Base-by-base conservation (phyloP, 1,140 invertebrate species). In the Coptotermes formosanus region DNA sequence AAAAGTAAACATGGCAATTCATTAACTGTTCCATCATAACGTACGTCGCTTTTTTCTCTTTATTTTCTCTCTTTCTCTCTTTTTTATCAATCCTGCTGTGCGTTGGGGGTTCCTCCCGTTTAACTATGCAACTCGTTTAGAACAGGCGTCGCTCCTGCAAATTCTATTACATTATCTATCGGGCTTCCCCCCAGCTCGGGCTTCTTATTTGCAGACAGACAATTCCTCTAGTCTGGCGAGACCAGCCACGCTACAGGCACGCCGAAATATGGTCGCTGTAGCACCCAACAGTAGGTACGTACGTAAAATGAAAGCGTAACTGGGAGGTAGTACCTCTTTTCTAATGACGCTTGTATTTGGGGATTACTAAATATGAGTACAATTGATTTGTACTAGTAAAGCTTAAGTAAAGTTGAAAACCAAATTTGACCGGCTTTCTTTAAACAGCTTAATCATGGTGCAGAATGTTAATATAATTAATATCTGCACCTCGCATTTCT, bases 1-100 rank as follows among this genome's bases (percentile, higher is more conserved):
- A 69, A 69, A 69, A 69, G 64, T 69, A 69, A 69, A 69, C 64
- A 69, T 69, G 64, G 64, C 64, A 69, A 69, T 69, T 69, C 64
- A 69, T 69, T 69, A 69, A 69, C 64, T 69, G 64, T 69, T 69
- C 64, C 64, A 30, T 69, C 64, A 69, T 69, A 69, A 69, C 64
- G 64, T 69, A 69, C 64, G 64, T 69, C 23, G 64, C 64, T 69
- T 69, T 69, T 69, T 69, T 69, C n/a, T 69, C n/a, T 55, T 3
- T 16, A 12, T 55, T 69, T 12, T 69, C 12, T 69, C n/a, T n/a
- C 64, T 69, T n/a, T 64, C 59, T 64, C n/a, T n/a, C 59, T 7
- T 64, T 64, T 64, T 64, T 64, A 64, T 64, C 59, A 64, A 64
- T 64, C 59, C 59, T 25, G 59, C 59, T 64, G 25, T n/a, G 64